Conservation (phyloP, 2,888 invertebrate species). For the Epiblema foenella region DNA sequence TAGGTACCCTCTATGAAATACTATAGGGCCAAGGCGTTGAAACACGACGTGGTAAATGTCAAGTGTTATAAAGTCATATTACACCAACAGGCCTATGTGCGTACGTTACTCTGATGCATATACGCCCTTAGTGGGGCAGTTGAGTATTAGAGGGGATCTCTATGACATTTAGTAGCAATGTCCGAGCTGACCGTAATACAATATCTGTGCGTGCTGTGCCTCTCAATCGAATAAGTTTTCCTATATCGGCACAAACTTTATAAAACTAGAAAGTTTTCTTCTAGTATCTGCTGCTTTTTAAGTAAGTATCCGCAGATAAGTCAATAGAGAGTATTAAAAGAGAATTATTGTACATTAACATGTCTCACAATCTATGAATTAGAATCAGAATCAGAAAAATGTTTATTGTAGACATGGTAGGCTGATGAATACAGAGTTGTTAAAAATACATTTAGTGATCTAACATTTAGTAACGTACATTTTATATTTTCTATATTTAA, state of each 20-base stretch:
- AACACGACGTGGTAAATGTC: neutral
- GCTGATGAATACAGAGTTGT: too few relatives aligned
- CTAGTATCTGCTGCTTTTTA: neutral
- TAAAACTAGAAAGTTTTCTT: conserved; percentile 10
- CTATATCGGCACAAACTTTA: conserved; percentile 23
- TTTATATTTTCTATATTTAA: too few relatives aligned
- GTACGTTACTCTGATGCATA: neutral
- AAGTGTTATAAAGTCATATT: neutral
- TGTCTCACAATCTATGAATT: too few relatives aligned
- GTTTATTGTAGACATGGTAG: too few relatives aligned
- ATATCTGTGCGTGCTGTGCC: conserved; percentile 20
- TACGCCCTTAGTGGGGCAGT: neutral
- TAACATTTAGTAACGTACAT: too few relatives aligned
- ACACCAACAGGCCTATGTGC: neutral
- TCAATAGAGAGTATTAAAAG: too few relatives aligned
- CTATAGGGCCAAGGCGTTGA: neutral
- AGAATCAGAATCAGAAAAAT: too few relatives aligned
- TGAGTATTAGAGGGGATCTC: conserved; percentile 16
- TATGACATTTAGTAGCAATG: conserved; percentile 21
- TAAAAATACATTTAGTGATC: too few relatives aligned
- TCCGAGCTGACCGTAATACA: conserved; percentile 24
- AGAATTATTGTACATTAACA: too few relatives aligned
- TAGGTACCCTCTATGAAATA: neutral
- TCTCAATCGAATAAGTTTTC: conserved; percentile 28
- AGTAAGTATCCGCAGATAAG: too few relatives aligned